phyloP scores from a whole-genome alignment of 2,797 vertebrate genomes.

The Spinibarbus caldwelli region DNA sequence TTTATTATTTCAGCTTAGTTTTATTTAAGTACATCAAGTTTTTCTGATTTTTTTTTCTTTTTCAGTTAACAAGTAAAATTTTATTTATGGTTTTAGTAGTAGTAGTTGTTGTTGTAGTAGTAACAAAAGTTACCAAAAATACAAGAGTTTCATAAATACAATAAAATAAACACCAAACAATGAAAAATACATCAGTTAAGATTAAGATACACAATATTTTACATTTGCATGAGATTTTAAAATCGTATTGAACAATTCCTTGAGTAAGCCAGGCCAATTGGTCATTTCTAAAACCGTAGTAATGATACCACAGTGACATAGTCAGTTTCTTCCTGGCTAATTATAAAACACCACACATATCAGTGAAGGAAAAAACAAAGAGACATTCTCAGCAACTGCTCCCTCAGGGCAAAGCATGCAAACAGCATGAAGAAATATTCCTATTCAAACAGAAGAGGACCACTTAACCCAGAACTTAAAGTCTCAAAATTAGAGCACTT shows the following conservation, averaged over 20 bases:
- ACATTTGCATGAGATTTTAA: not conserved
- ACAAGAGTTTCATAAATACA: not conserved
- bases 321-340: not conserved
- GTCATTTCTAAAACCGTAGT: not conserved
- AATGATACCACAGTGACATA: not conserved
- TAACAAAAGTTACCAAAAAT: not conserved
- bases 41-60: not conserved
- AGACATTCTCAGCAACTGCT: not conserved
- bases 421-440: not conserved
- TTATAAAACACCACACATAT: not conserved
- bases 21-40: not conserved
- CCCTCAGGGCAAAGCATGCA: not conserved
- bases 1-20: not conserved
- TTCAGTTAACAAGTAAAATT: not conserved
- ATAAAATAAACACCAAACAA: not conserved
- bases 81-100: too few relatives aligned
- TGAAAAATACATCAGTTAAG: not conserved
- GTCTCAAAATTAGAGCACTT: slow-evolving; percentile 17
- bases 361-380: not conserved
- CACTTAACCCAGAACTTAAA: slow-evolving; percentile 15
- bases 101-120: too few relatives aligned
- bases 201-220: not conserved
- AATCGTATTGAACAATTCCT: not conserved
- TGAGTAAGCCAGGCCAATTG: not conserved
- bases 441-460: not conserved